Percentiles rank a stretch among this genome's conserved stretches.
Evolutionary conservation across 2,888 invertebrate species (phyloP).

Genomic region (Dysmachus trigonus): DNA sequence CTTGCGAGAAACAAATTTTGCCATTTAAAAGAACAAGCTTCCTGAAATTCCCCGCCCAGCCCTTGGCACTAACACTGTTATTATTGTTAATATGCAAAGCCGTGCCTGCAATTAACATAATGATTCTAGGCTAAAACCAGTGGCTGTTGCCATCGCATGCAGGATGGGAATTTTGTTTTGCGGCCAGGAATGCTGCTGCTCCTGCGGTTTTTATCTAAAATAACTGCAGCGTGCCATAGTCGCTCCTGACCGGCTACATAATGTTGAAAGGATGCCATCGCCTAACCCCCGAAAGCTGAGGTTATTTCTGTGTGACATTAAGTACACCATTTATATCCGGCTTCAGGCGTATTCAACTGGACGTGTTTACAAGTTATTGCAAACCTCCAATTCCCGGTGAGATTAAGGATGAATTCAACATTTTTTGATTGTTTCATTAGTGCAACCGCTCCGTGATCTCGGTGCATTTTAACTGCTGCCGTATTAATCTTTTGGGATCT

Average conservation of each 20-base stretch:
- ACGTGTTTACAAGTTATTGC: not conserved
- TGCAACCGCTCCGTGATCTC: not conserved
- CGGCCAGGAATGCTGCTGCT: not conserved
- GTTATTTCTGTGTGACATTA: not conserved
- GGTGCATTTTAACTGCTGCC: not conserved
- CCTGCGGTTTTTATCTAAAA: constrained; percentile 11
- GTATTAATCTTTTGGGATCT: not conserved
- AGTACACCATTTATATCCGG: not conserved
- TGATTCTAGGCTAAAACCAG: not conserved
- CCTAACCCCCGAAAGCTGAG: not conserved
- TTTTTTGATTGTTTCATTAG: not conserved
- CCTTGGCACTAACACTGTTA: not conserved
- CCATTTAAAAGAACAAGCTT: not conserved
- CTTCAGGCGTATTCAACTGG: not conserved
- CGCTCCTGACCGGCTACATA: constrained; percentile 9
- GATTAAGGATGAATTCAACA: not conserved
- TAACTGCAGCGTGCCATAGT: not conserved
- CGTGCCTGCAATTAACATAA: constrained; percentile 33
- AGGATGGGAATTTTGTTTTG: constrained; percentile 1
- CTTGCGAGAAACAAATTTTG: not conserved
- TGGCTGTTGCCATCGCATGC: not conserved
- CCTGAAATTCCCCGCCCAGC: not conserved
- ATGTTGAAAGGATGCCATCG: not conserved
- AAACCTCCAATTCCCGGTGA: not conserved
- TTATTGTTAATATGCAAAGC: constrained; percentile 23